Conservation (phyloP, 2,888 invertebrate genomes). For the Lepas anatifera region DNA sequence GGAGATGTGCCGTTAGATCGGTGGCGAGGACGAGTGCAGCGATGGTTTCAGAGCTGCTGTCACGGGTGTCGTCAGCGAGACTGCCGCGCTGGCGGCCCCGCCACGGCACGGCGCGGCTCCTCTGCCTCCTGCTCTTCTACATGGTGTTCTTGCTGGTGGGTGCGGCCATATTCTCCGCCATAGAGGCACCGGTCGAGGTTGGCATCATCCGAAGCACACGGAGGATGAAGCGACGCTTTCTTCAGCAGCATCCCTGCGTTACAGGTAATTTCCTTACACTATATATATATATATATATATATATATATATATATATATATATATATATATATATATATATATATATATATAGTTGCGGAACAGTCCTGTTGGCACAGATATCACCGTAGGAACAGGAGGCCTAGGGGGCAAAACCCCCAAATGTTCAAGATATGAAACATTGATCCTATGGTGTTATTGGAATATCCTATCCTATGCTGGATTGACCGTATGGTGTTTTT, state of each 20-base stretch:
- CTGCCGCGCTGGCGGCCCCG: neutral
- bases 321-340: too few species aligned
- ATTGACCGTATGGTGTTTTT: too few species aligned
- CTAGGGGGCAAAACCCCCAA: too few species aligned
- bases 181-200: constrained; percentile 58
- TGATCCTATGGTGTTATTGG: too few species aligned
- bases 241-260: constrained; percentile 48
- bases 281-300: too few species aligned
- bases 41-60: neutral
- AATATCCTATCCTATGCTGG: too few species aligned
- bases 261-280: constrained; percentile 41
- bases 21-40: too few species aligned
- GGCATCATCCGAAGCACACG: constrained; percentile 44
- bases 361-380: too few species aligned
- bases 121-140: constrained; percentile 34
- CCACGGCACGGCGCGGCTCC: neutral
- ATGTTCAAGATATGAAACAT: too few species aligned
- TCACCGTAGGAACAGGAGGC: too few species aligned
- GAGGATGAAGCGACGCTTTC: constrained; percentile 45
- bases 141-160: constrained; percentile 52
- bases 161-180: constrained; percentile 63
- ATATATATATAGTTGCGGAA: neutral
- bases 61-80: neutral
- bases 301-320: too few species aligned
- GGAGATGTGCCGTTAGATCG: too few species aligned